Evolutionary conservation across 2,888 invertebrate genomes (phyloP).

Genomic region (Lasioglossum marginatum): DNA sequence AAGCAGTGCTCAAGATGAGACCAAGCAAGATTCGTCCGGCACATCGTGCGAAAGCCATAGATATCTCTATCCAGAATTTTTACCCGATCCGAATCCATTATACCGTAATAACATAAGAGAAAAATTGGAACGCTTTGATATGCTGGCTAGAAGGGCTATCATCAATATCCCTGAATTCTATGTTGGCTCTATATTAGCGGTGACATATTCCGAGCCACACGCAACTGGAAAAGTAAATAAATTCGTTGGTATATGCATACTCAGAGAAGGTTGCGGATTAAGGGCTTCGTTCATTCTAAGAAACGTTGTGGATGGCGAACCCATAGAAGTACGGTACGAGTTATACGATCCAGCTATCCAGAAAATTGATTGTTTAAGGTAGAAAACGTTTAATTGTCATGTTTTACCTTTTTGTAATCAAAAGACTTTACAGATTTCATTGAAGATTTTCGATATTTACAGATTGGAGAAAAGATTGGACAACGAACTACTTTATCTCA

Average conservation of each 20-base stretch:
- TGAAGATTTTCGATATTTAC: constrained; percentile 8
- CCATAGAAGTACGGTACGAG: constrained; percentile 90
- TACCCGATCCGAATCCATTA: constrained; percentile 93
- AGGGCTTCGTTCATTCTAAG: constrained; percentile 94
- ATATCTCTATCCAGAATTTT: constrained; percentile 94
- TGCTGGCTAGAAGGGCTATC: constrained; percentile 92
- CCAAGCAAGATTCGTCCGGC: neutral
- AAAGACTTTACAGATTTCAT: neutral
- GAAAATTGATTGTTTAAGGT: constrained; percentile 93
- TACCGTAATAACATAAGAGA: constrained; percentile 93
- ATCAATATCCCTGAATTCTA: constrained; percentile 99
- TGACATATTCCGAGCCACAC: constrained; percentile 94
- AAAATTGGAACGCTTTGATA: constrained; percentile 95
- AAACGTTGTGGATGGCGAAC: constrained; percentile 97
- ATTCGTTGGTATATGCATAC: constrained; percentile 98
- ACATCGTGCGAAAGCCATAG: constrained; percentile 28
- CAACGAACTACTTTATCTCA: constrained; percentile 93
- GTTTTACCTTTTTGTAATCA: neutral
- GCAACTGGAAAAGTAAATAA: constrained; percentile 93
- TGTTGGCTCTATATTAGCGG: constrained; percentile 96
- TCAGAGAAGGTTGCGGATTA: constrained; percentile 92
- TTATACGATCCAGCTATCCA: constrained; percentile 97
- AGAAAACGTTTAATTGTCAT: constrained; percentile 15
- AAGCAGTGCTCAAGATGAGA: neutral
- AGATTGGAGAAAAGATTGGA: constrained; percentile 96